These are phyloP conservation scores for Chaenogobius annularis DNA, from an alignment of 2,113 vertebrate species.

Conservation along the genomic window DNA sequence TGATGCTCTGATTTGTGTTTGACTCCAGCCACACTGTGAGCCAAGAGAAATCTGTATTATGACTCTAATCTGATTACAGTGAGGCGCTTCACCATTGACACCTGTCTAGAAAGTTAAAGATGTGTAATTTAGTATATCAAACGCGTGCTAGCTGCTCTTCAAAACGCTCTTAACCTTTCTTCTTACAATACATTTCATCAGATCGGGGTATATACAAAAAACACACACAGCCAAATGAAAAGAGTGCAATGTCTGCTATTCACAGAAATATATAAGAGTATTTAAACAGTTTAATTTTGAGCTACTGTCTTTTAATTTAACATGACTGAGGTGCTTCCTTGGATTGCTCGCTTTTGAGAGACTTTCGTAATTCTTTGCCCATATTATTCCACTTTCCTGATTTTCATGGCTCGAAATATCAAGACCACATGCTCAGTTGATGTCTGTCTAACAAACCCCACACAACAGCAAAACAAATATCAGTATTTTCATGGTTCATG, in stretches of 20 bases:
- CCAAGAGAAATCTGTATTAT: slow-evolving; percentile 19
- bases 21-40: neutral
- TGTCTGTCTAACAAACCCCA: no score
- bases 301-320: no score
- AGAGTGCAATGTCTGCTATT: neutral
- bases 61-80: slow-evolving; percentile 67
- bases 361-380: no score
- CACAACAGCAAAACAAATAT: no score
- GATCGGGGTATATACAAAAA: slow-evolving; percentile 31
- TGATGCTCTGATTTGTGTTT: neutral
- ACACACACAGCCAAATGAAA: slow-evolving; percentile 46
- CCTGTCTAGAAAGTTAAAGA: slow-evolving; percentile 28
- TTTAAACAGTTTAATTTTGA: no score
- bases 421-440: no score
- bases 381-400: neutral
- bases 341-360: no score
- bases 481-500: no score
- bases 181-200: slow-evolving; percentile 65
- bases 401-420: neutral
- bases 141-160: slow-evolving; percentile 15
- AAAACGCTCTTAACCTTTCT: slow-evolving; percentile 21
- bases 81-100: slow-evolving; percentile 66
- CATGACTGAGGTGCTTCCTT: no score
- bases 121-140: slow-evolving; percentile 21
- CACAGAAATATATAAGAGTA: no score